Percentiles rank a stretch among this genome's conserved stretches.
Conservation (phyloP, 53 echinoderm and acorn worm species). For the Luidia sarsii region DNA sequence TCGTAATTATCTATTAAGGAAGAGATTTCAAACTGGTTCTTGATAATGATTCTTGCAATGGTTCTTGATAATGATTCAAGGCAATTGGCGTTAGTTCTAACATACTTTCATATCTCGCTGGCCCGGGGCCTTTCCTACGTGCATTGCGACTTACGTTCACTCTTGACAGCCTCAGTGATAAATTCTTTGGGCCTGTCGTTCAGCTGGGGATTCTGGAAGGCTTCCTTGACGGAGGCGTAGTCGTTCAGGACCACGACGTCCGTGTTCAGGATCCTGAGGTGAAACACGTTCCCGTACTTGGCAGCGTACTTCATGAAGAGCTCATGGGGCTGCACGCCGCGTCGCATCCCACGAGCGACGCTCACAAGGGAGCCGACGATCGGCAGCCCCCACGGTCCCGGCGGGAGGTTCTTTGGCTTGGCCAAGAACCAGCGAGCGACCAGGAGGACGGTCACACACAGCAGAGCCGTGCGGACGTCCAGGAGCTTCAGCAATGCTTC, state of each 20-base stretch:
- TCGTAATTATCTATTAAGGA: no score
- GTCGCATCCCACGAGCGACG: not conserved
- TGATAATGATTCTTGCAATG: no score
- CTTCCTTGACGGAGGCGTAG: slow-evolving; percentile 24
- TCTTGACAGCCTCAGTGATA: slow-evolving; percentile 22
- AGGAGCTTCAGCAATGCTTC: not conserved
- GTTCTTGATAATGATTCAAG: no score
- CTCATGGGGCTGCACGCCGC: slow-evolving; percentile 31
- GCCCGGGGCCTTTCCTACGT: not conserved
- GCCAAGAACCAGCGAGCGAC: not conserved
- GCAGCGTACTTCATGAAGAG: slow-evolving; percentile 10
- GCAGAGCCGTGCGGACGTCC: not conserved
- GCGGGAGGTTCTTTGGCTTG: slow-evolving; percentile 6
- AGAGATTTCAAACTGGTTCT: no score
- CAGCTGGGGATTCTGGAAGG: slow-evolving; percentile 17
- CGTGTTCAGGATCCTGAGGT: not conserved
- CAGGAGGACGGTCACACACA: not conserved
- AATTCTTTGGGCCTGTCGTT: slow-evolving; percentile 27
- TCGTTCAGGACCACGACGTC: slow-evolving; percentile 33
- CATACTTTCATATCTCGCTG: no score
- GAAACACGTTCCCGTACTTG: slow-evolving; percentile 34
- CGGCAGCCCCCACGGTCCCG: slow-evolving; percentile 31
- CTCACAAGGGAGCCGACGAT: slow-evolving; percentile 23
- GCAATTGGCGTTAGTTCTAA: not conserved
- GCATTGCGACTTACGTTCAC: slow-evolving; percentile 35